phyloP scores from a whole-genome alignment of 2,113 vertebrate genomes.

The Burhinus bistriatus region DNA sequence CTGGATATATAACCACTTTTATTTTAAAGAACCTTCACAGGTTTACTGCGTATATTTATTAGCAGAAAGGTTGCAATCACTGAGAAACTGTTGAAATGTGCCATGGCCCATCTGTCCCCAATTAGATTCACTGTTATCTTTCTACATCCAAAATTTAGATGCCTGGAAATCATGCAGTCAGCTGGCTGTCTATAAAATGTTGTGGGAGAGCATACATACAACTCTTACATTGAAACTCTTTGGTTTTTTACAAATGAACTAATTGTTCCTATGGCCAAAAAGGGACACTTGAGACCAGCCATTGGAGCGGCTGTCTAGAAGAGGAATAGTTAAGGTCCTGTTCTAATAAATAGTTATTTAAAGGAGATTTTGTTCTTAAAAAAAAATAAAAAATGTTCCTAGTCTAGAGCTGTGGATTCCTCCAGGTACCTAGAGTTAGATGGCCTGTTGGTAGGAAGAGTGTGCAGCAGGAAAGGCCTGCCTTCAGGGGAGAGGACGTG shows the following conservation, averaged over 20 bases:
- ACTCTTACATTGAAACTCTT: not conserved
- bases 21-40: not conserved
- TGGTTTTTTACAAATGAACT: not conserved
- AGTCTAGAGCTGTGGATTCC: not conserved
- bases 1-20: not conserved
- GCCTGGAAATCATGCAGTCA: not conserved
- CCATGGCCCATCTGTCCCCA: not conserved
- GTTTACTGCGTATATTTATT: constrained; percentile 7
- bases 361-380: not conserved
- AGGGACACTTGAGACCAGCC: not conserved
- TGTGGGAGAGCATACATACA: not conserved
- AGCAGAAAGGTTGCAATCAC: not conserved
- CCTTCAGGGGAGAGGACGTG: not conserved
- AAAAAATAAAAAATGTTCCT: not conserved
- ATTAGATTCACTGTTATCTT: not conserved
- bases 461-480: not conserved
- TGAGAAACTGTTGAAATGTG: not conserved
- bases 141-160: not conserved
- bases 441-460: not conserved
- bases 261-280: not conserved
- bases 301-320: not conserved
- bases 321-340: not conserved
- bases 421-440: not conserved
- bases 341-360: not conserved
- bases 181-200: not conserved